Conservation (phyloP, 2,888 invertebrate genomes). For the Lasioglossum leucozonium region DNA sequence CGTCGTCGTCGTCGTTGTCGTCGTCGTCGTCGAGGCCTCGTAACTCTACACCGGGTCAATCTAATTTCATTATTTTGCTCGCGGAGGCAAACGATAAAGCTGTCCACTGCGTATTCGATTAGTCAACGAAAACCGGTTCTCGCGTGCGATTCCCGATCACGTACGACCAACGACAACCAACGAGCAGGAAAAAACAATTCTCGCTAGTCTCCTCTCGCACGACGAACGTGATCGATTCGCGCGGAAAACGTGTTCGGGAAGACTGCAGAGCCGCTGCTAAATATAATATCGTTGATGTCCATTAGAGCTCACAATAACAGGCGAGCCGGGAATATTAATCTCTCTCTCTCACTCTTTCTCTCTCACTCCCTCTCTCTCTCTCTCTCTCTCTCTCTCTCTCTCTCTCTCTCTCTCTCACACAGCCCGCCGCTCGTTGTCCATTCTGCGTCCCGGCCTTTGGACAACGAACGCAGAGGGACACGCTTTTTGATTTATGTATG, state of each 20-base stretch:
- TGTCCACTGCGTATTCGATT: conserved; percentile 19
- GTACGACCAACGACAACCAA: neutral
- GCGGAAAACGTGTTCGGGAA: neutral
- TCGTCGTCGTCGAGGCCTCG: conserved; percentile 28
- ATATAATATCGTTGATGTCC: neutral
- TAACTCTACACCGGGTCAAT: conserved; percentile 47
- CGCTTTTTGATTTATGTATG: too few species aligned
- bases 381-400: neutral
- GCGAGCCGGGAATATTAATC: neutral
- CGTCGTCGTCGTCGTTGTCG: too few species aligned
- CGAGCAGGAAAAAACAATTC: neutral
- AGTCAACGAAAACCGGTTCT: conserved; percentile 20
- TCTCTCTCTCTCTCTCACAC: neutral
- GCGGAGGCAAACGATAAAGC: conserved; percentile 35
- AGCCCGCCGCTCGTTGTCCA: too few species aligned
- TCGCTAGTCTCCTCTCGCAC: neutral
- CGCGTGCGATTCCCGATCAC: neutral
- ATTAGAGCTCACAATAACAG: neutral
- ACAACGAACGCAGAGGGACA: too few species aligned
- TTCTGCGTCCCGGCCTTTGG: too few species aligned
- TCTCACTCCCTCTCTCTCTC: too few species aligned
- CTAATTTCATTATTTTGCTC: conserved; percentile 57
- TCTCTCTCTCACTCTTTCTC: neutral
- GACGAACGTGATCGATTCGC: neutral
- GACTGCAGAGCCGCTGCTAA: neutral